phyloP scores from a whole-genome alignment of 1,140 invertebrate species.

The Nephotettix cincticeps region DNA sequence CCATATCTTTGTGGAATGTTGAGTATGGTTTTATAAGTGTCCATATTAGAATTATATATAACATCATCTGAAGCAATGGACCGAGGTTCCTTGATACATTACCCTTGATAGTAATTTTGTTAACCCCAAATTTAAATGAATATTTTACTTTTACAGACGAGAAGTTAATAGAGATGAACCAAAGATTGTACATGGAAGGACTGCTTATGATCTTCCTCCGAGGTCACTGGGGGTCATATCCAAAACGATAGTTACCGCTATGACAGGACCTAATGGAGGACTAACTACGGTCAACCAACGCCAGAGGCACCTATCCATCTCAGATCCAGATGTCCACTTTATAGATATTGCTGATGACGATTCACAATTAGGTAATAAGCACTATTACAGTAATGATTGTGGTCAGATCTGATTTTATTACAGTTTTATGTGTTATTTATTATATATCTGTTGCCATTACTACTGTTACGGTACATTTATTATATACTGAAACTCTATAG shows the following conservation, averaged over 20 bases:
- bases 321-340: slow-evolving; percentile 71
- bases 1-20: too few relatives aligned
- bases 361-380: background rate
- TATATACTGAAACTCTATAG: too few relatives aligned
- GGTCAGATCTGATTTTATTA: background rate
- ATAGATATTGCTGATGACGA: slow-evolving; percentile 55
- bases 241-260: slow-evolving; percentile 59
- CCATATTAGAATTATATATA: too few relatives aligned
- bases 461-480: too few relatives aligned
- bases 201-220: slow-evolving; percentile 63
- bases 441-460: too few relatives aligned
- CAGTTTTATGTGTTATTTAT: too few relatives aligned
- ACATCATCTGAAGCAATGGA: too few relatives aligned
- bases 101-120: too few relatives aligned
- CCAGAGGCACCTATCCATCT: slow-evolving; percentile 62
- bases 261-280: slow-evolving; percentile 75
- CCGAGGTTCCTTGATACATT: too few relatives aligned
- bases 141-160: slow-evolving; percentile 43
- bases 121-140: too few relatives aligned
- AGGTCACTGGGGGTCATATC: slow-evolving; percentile 49
- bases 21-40: too few relatives aligned
- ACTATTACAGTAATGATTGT: background rate
- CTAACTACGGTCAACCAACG: slow-evolving; percentile 68
- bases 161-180: slow-evolving; percentile 55
- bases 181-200: slow-evolving; percentile 62